Evolutionary conservation across 2,888 invertebrate genomes (phyloP).

Genomic region (Oscheius sp.): DNA sequence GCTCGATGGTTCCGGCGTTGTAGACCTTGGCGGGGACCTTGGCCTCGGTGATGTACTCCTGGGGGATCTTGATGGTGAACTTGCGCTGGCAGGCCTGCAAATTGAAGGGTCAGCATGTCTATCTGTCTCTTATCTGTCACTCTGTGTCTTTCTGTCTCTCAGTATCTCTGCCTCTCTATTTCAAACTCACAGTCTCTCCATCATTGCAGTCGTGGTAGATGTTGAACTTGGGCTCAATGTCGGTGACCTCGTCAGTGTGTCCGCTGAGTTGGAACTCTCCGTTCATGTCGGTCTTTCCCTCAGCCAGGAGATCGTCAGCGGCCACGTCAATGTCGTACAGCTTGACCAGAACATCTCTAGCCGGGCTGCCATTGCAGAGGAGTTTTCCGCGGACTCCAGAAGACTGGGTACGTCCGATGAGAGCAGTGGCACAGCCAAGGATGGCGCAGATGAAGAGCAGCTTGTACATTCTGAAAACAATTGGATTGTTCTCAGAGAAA

Average conservation of each 20-base stretch:
- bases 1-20: constrained; percentile 64
- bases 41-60: constrained; percentile 56
- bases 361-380: constrained; percentile 35
- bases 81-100: constrained; percentile 62
- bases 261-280: constrained; percentile 42
- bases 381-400: constrained; percentile 38
- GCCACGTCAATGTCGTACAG: constrained; percentile 42
- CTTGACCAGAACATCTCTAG: constrained; percentile 35
- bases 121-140: not conserved
- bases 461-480: constrained; percentile 11
- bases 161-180: not conserved
- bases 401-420: constrained; percentile 36
- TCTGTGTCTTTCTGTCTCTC: not conserved
- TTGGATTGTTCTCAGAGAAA: not conserved
- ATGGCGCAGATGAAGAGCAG: constrained; percentile 13
- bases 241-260: constrained; percentile 42
- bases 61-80: constrained; percentile 60
- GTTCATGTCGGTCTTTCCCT: constrained; percentile 39
- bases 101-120: not conserved
- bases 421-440: constrained; percentile 24
- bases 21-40: constrained; percentile 52
- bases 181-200: constrained; percentile 45
- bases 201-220: constrained; percentile 61
- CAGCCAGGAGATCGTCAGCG: constrained; percentile 46
- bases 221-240: constrained; percentile 58